Conservation (phyloP, 2,797 vertebrate genomes). For the Gymnothorax javanicus region DNA sequence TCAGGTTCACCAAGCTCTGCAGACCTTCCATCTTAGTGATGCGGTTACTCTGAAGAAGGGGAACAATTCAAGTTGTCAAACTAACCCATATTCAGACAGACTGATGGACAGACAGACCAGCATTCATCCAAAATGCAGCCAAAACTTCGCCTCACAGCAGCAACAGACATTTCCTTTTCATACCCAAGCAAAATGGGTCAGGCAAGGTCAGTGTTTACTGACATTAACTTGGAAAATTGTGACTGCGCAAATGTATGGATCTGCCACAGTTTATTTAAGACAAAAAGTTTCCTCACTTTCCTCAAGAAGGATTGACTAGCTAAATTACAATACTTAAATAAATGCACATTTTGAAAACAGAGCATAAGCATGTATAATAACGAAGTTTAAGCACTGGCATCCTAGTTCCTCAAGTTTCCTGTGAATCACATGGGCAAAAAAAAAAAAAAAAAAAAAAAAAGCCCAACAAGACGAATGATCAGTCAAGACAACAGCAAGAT, state of each 20-base stretch:
- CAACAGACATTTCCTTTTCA: too few species aligned
- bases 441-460: too few species aligned
- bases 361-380: background rate
- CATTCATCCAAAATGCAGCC: background rate
- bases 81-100: background rate
- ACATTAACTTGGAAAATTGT: background rate
- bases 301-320: background rate
- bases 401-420: too few species aligned
- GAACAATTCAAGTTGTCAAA: background rate
- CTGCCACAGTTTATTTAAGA: too few species aligned
- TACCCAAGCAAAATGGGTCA: background rate
- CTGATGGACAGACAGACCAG: background rate
- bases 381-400: background rate
- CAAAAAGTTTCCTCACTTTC: background rate
- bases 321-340: background rate
- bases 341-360: background rate
- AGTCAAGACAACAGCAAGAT: too few species aligned
- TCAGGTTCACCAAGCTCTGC: constrained; percentile 86
- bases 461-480: too few species aligned
- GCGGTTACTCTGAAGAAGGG: constrained; percentile 85
- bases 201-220: background rate
- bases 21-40: constrained; percentile 97
- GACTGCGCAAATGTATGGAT: background rate
- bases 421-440: background rate
- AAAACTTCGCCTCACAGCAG: background rate